phyloP scores from a whole-genome alignment of 2,888 invertebrate genomes.

The Cataglyphis cursor region DNA sequence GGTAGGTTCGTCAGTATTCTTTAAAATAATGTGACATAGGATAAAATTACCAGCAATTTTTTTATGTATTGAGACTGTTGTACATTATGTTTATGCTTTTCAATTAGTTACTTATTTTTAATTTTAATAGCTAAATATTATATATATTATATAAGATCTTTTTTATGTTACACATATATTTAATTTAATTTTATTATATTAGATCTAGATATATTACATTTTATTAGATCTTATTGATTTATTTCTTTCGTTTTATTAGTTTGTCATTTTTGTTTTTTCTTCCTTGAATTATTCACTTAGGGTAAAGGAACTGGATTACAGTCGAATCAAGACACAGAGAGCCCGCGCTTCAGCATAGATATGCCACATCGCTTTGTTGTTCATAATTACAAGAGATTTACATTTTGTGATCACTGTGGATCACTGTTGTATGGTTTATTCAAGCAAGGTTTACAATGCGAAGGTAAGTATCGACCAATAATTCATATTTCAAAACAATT shows the following conservation, averaged over 20 bases:
- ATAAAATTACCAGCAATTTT: conserved; percentile 21
- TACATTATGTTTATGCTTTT: background rate
- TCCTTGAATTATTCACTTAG: conserved; percentile 58
- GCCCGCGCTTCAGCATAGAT: conserved; percentile 98
- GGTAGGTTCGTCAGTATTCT: conserved; percentile 86
- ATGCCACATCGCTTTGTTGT: conserved; percentile 98
- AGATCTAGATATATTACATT: too few relatives aligned
- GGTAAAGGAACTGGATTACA: conserved; percentile 80
- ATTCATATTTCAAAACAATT: conserved; percentile 4
- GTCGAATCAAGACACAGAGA: conserved; percentile 89
- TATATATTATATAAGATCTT: background rate
- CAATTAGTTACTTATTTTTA: background rate
- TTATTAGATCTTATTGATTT: conserved; percentile 16
- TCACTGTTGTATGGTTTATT: conserved; percentile 98
- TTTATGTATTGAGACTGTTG: background rate
- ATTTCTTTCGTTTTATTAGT: conserved; percentile 42
- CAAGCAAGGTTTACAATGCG: conserved; percentile 98
- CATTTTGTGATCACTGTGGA: conserved; percentile 99
- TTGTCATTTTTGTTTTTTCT: conserved; percentile 56
- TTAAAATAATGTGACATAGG: conserved; percentile 7
- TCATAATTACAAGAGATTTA: conserved; percentile 98
- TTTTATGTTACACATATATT: background rate
- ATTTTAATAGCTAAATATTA: background rate
- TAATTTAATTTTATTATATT: conserved; percentile 5
- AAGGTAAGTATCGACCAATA: conserved; percentile 88